Conservation (phyloP, 1,140 invertebrate genomes). For the Habropoda laboriosa region DNA sequence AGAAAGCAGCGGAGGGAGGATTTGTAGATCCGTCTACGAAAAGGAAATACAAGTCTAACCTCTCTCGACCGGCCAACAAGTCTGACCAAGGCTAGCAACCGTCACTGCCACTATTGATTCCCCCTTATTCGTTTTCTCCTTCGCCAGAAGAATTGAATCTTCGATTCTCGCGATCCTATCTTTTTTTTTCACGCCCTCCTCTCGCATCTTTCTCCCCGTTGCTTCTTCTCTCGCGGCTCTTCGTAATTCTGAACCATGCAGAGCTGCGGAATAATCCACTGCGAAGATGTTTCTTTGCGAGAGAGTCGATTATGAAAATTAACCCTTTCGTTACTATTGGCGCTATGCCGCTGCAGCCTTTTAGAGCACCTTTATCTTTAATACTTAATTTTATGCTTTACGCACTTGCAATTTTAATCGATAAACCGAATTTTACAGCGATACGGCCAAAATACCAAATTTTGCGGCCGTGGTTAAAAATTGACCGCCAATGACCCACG, state of each 20-base stretch:
- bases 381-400: too few relatives aligned
- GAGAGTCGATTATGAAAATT: too few relatives aligned
- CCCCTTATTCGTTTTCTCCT: conserved; percentile 63
- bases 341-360: too few relatives aligned
- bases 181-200: conserved; percentile 22
- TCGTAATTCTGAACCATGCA: neutral
- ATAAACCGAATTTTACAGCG: too few relatives aligned
- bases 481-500: too few relatives aligned
- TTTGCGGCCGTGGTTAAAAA: too few relatives aligned
- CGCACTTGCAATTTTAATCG: too few relatives aligned
- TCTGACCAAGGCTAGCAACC: conserved; percentile 46
- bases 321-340: too few relatives aligned
- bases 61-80: conserved; percentile 50
- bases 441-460: too few relatives aligned
- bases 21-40: conserved; percentile 74
- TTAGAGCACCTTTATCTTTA: too few relatives aligned
- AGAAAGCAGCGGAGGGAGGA: conserved; percentile 45
- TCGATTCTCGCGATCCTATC: conserved; percentile 60
- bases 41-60: conserved; percentile 75
- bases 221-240: neutral
- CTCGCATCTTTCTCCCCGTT: conserved; percentile 13
- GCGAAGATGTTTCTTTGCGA: neutral
- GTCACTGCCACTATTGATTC: conserved; percentile 64
- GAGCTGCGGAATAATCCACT: neutral
- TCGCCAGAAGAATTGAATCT: conserved; percentile 76